Base-by-base conservation (phyloP, 2,888 invertebrate genomes). In the Eubasilissa splendida region DNA sequence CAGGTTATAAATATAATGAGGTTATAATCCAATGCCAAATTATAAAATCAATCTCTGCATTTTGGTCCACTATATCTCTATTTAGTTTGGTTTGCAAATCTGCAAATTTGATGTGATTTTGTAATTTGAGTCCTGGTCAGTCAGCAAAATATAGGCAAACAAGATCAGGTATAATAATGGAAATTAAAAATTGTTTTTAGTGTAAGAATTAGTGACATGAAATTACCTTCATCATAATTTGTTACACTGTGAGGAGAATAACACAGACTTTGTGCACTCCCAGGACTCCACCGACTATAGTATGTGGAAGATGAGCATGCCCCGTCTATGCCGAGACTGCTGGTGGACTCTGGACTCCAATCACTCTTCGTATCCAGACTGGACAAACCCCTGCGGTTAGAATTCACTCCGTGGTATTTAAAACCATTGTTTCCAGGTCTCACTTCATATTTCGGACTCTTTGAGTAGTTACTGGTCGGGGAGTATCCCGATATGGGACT, bases 231-330 rank as follows among this genome's bases (percentile, higher is more conserved):
- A 73, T 81, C 83, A 63, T 31, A 80, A 42, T 80, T 77, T 5
- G 76, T 87, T 53, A 87, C 91, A 77, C 86, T 86, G 33, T 87
- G 85, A 5, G 88, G 87, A 53, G 92, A 92, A 3, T 89, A 88
- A 54, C 85, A 86, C n/a, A 91, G 88, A 31, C 91, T 88, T 8
- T 88, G 87, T 12, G 90, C 89, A 85, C 91, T 91, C 42, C 87
- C 88, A 0, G 92, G 91, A 84, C 92, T 92, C 91, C 91, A 92
- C 84, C 91, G 90, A 10, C 87, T 87, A 87, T 88, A 88, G 77
- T 87, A 86, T 0, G 89, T 87, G 2, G 89, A 89, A 3, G 90
- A 89, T 10, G 87, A 85, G 3, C 87, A 86, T 81, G 88, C 87
- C 59, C 82, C 83, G 4, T 87, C 86, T 76, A 89, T 88, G 2